Evolutionary conservation across 2,797 vertebrate genomes (phyloP).

Genomic region (Octomys mimax): DNA sequence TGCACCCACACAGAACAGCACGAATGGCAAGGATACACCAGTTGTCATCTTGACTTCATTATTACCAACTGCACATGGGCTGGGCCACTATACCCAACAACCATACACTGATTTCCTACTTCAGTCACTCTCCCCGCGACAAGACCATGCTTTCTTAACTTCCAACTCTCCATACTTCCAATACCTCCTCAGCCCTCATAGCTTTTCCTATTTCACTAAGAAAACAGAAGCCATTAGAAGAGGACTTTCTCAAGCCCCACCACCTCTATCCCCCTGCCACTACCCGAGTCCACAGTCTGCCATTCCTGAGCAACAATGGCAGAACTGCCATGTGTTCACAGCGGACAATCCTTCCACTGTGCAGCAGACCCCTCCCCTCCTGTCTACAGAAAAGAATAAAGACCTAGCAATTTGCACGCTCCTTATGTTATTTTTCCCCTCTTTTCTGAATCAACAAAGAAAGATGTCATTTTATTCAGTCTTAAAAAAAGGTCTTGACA

Average conservation of each 20-base stretch:
- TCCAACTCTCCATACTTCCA: neutral
- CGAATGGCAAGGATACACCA: accelerated
- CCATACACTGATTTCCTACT: neutral
- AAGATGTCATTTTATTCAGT: neutral
- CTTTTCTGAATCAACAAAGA: neutral
- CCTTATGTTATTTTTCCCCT: neutral
- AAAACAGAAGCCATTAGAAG: neutral
- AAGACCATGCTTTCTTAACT: neutral
- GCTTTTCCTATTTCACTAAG: neutral
- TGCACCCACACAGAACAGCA: neutral
- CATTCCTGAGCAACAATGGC: neutral
- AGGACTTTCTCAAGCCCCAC: neutral
- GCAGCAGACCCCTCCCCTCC: too few relatives aligned
- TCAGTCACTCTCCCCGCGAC: neutral
- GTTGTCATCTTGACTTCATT: neutral
- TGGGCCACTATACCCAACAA: neutral
- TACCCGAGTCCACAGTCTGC: neutral
- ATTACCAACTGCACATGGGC: neutral
- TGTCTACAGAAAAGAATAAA: neutral
- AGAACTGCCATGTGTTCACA: neutral
- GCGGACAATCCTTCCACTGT: neutral
- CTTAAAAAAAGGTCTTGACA: neutral
- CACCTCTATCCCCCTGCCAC: neutral
- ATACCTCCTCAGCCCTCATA: neutral
- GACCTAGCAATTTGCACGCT: neutral